Evolutionary conservation across 2,888 invertebrate genomes (phyloP).

Genomic region (Hyalella azteca): DNA sequence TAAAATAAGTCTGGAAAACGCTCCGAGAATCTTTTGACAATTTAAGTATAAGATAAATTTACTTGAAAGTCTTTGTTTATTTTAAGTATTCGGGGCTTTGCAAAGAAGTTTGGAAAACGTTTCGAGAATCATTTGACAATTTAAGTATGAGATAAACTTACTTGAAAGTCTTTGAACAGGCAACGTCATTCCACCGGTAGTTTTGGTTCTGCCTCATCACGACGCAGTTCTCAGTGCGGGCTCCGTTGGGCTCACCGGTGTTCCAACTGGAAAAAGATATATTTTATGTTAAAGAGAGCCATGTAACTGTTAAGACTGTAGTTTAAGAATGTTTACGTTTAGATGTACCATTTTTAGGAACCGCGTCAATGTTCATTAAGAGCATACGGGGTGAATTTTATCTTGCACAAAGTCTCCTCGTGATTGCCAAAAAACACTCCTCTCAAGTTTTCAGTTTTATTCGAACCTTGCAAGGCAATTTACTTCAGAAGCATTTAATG

Average conservation of each 20-base stretch:
- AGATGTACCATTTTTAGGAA: background rate
- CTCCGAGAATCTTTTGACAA: too few relatives aligned
- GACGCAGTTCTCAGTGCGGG: background rate
- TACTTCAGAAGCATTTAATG: too few relatives aligned
- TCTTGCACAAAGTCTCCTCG: background rate
- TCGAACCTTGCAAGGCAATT: too few relatives aligned
- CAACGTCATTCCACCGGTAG: conserved; percentile 6
- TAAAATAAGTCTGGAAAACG: too few relatives aligned
- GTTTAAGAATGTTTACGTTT: background rate
- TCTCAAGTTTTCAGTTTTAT: too few relatives aligned
- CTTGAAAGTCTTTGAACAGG: conserved; percentile 3
- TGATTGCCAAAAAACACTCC: background rate
- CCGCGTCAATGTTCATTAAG: background rate
- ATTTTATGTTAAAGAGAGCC: background rate
- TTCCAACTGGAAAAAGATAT: background rate
- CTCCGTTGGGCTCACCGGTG: background rate
- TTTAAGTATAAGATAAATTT: too few relatives aligned
- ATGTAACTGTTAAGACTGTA: background rate
- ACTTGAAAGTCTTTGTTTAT: too few relatives aligned
- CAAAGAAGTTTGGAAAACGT: too few relatives aligned
- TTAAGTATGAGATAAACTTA: background rate
- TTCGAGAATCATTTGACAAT: background rate
- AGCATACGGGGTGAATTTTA: background rate
- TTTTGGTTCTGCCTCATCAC: background rate
- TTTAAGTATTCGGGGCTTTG: too few relatives aligned